Percentiles rank a stretch among this genome's conserved stretches.
Evolutionary conservation across 2,888 invertebrate species (phyloP).

Genomic region (Watsonalla binaria): DNA sequence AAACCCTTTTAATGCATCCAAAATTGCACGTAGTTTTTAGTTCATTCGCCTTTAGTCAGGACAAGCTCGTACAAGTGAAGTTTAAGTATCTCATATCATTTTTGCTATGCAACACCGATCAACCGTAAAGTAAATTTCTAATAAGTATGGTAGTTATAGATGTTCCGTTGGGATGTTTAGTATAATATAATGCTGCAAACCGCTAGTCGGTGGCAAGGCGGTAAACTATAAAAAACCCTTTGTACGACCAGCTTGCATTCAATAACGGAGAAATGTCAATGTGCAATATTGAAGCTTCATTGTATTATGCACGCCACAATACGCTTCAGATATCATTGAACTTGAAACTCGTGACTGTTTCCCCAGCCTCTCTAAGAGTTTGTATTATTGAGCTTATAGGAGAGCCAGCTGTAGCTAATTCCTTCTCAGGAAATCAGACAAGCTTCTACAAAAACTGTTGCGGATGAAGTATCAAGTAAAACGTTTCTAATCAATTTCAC

Average conservation of each 20-base stretch:
- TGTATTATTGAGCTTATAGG: constrained; percentile 16
- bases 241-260: constrained; percentile 6
- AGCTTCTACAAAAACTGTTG: not conserved
- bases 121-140: too few species aligned
- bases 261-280: constrained; percentile 19
- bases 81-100: too few species aligned
- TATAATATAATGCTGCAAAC: too few species aligned
- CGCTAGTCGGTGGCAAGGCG: too few species aligned
- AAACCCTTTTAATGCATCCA: too few species aligned
- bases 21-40: too few species aligned
- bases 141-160: too few species aligned
- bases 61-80: too few species aligned
- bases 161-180: too few species aligned
- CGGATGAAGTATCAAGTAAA: constrained; percentile 1
- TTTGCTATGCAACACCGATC: too few species aligned
- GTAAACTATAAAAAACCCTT: not conserved
- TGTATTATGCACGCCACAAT: constrained; percentile 20
- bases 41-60: too few species aligned
- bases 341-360: constrained; percentile 35
- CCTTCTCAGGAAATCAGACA: constrained; percentile 18
- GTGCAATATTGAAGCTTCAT: constrained; percentile 20
- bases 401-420: constrained; percentile 23
- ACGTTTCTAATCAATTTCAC: not conserved
- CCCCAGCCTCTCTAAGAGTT: constrained; percentile 19
- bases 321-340: constrained; percentile 18